phyloP scores from a whole-genome alignment of 2,888 invertebrate genomes.

The Cataglyphis altisquamis region DNA sequence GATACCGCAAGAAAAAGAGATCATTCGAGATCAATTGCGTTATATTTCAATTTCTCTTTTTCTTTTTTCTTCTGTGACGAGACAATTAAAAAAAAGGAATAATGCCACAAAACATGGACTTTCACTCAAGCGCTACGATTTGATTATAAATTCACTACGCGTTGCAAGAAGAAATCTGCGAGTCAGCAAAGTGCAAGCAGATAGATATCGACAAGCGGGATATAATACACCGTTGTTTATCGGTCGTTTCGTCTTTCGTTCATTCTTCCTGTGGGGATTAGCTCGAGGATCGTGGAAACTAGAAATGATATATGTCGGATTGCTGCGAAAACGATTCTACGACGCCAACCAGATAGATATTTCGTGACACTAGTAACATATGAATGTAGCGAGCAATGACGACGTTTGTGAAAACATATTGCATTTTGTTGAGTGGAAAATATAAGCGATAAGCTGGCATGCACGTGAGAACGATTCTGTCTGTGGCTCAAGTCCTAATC shows the following conservation, averaged over 20 bases:
- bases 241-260: conserved; percentile 59
- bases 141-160: conserved; percentile 71
- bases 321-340: conserved; percentile 23
- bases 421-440: conserved; percentile 12
- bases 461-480: not conserved
- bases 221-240: conserved; percentile 76
- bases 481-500: conserved; percentile 1
- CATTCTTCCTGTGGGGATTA: conserved; percentile 59
- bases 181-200: conserved; percentile 67
- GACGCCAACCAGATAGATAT: conserved; percentile 18
- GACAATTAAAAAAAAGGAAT: conserved; percentile 73
- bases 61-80: conserved; percentile 60
- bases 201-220: conserved; percentile 67
- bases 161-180: conserved; percentile 63
- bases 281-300: conserved; percentile 28
- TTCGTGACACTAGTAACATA: conserved; percentile 32
- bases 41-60: conserved; percentile 51
- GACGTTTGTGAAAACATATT: conserved; percentile 1
- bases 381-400: conserved; percentile 17
- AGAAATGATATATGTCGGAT: conserved; percentile 25
- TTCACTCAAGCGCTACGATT: conserved; percentile 71
- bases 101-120: conserved; percentile 68
- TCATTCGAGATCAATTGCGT: conserved; percentile 69
- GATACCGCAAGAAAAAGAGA: conserved; percentile 65
- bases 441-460: conserved; percentile 23